These are phyloP conservation scores for Sminthurides aquaticus DNA, from an alignment of 2,888 invertebrate species.

Conservation along the genomic window DNA sequence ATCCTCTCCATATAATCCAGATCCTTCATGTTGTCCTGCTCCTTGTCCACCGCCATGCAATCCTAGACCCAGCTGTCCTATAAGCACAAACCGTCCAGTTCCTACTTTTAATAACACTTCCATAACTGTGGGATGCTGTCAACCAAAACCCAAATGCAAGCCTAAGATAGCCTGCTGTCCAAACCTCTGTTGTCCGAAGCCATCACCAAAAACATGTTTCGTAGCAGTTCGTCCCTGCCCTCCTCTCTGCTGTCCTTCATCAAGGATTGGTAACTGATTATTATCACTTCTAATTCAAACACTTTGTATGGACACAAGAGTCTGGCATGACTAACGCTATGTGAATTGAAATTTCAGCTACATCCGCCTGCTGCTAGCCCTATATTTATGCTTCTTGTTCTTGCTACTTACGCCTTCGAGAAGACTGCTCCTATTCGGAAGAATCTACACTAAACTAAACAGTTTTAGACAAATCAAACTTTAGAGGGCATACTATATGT, in stretches of 20 bases:
- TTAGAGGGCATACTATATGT: too few species aligned
- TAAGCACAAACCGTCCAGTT: neutral
- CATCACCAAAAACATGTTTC: slow-evolving; percentile 8
- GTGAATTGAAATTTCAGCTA: neutral
- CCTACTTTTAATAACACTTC: neutral
- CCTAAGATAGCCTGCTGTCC: slow-evolving; percentile 8
- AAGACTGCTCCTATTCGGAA: too few species aligned
- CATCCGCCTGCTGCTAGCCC: neutral
- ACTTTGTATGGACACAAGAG: neutral
- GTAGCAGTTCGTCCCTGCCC: slow-evolving; percentile 21
- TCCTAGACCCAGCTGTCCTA: slow-evolving; percentile 11
- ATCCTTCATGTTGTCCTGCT: slow-evolving; percentile 13
- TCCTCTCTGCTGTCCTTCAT: slow-evolving; percentile 16
- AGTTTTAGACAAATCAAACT: too few species aligned
- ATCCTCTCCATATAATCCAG: slow-evolving; percentile 13
- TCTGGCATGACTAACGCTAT: neutral
- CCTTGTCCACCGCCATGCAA: slow-evolving; percentile 10
- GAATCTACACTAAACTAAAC: too few species aligned
- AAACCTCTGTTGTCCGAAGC: slow-evolving; percentile 15
- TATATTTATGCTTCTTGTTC: neutral
- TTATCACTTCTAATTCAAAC: neutral
- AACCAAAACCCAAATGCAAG: neutral
- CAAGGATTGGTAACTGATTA: slow-evolving; percentile 11
- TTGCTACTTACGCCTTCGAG: too few species aligned
- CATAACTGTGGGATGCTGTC: neutral